phyloP scores from a whole-genome alignment of 2,113 vertebrate species.

The Actenoides lindsayi region DNA sequence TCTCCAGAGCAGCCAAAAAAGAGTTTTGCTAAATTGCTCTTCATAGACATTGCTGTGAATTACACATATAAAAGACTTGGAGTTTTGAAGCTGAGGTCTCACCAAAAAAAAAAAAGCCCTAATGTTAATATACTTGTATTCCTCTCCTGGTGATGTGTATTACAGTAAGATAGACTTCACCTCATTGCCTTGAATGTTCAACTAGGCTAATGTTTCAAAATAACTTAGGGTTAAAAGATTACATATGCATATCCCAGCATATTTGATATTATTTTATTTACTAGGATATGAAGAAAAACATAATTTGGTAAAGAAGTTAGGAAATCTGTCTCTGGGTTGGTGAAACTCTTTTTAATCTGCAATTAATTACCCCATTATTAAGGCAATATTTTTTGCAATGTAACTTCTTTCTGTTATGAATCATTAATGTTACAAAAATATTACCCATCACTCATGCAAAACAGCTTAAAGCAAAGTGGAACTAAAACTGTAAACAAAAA shows the following conservation, averaged over 20 bases:
- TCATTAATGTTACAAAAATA: not conserved
- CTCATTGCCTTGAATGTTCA: not conserved
- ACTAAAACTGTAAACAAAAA: not conserved
- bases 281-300: not conserved
- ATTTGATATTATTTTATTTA: not conserved
- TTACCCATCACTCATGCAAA: not conserved
- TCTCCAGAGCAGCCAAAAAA: slow-evolving; percentile 40
- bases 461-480: slow-evolving; percentile 6
- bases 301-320: slow-evolving; percentile 8
- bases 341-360: slow-evolving; percentile 1
- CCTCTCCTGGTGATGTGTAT: not conserved
- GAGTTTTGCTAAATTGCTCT: slow-evolving; percentile 13
- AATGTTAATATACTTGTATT: not conserved
- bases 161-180: not conserved
- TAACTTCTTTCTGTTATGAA: not conserved
- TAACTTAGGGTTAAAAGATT: not conserved
- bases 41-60: slow-evolving; percentile 11
- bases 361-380: slow-evolving; percentile 33
- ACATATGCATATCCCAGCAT: not conserved
- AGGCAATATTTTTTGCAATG: not conserved
- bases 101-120: not conserved
- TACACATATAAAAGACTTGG: not conserved
- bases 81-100: not conserved
- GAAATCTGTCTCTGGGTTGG: not conserved
- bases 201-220: not conserved